A percentile compares a stretch with the other conserved stretches of the same genome.
phyloP scores from a whole-genome alignment of 2,113 vertebrate species.

The Neotoma lepida region DNA sequence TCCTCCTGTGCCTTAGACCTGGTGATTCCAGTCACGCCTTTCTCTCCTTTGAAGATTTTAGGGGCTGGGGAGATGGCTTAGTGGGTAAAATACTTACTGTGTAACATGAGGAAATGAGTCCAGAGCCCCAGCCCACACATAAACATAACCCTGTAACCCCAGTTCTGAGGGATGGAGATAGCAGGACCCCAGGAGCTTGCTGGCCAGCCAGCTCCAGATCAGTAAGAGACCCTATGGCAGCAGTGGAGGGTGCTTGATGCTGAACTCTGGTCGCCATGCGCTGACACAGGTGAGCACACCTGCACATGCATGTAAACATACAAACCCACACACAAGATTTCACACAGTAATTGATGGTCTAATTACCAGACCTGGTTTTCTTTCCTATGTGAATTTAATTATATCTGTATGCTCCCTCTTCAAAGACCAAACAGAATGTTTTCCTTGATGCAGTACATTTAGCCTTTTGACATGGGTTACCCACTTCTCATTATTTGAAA shows the following conservation, averaged over 20 bases:
- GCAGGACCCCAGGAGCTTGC: neutral
- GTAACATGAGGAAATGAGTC: neutral
- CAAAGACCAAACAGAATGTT: conserved; percentile 43
- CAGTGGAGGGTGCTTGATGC: neutral
- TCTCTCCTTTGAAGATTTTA: neutral
- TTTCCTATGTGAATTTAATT: neutral
- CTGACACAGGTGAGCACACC: neutral
- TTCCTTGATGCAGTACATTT: conserved; percentile 31
- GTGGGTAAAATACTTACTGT: neutral
- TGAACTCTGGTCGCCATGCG: neutral
- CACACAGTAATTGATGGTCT: neutral
- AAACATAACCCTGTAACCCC: neutral
- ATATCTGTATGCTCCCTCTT: neutral
- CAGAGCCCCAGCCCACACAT: neutral
- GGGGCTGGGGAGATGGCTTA: neutral
- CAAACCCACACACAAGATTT: neutral
- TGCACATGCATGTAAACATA: neutral
- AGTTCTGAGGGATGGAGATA: neutral
- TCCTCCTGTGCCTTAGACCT: neutral
- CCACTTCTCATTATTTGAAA: conserved; percentile 41
- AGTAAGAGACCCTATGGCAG: neutral
- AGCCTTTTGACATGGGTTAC: neutral
- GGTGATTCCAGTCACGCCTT: neutral
- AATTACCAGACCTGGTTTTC: neutral
- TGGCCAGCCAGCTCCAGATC: neutral